Percentiles rank a stretch among this genome's conserved stretches.
Conservation (phyloP, 2,797 vertebrate genomes). For the Oreonectes daqikongensis region DNA sequence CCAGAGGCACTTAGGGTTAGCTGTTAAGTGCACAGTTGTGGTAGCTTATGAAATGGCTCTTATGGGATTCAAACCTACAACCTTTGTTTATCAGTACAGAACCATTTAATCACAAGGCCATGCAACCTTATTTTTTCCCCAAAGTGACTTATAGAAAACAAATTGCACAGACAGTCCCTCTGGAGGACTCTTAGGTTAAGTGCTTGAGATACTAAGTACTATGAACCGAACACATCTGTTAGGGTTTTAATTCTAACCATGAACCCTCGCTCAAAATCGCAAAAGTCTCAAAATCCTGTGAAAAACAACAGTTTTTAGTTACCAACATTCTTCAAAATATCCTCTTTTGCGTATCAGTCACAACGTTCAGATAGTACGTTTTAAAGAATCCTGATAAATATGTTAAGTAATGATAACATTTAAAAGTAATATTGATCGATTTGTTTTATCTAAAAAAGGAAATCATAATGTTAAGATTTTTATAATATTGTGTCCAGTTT, state of each 20-base stretch:
- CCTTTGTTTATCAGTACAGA: background rate
- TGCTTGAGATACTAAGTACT: background rate
- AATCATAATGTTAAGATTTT: no score
- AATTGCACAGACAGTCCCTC: background rate
- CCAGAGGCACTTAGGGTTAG: background rate
- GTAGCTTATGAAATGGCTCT: background rate
- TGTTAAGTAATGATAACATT: no score
- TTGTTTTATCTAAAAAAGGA: no score
- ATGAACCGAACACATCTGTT: background rate
- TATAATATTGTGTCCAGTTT: no score
- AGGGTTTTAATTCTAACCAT: background rate
- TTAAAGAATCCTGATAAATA: no score
- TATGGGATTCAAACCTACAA: background rate
- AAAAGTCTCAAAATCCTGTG: no score
- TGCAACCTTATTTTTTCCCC: background rate
- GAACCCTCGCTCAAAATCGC: no score
- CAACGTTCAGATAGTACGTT: no score
- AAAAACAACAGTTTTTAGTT: no score
- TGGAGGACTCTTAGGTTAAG: background rate
- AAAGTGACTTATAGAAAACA: background rate
- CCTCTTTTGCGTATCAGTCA: no score
- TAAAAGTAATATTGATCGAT: no score
- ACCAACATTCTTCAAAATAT: no score
- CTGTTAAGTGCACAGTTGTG: background rate
- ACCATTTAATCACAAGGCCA: background rate